Evolutionary conservation across 2,113 vertebrate species (phyloP).

Genomic region (Egretta garzetta): DNA sequence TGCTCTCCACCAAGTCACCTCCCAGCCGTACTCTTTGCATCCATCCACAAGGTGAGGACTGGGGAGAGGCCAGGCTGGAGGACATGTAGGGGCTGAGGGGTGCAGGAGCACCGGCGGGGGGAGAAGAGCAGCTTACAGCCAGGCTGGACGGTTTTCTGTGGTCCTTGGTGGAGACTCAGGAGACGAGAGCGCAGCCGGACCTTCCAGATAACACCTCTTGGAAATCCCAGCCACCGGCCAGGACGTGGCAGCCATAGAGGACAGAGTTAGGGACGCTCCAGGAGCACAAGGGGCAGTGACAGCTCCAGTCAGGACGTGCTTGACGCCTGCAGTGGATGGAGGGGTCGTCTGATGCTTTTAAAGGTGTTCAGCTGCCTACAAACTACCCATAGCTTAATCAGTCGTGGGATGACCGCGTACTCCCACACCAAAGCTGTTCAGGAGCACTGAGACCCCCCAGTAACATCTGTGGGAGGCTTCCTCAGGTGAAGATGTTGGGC

Average conservation of each 20-base stretch:
- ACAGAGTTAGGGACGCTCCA: neutral
- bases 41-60: neutral
- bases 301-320: neutral
- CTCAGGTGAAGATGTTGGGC: neutral
- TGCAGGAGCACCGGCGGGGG: rapidly evolving
- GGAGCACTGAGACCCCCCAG: neutral
- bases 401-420: neutral
- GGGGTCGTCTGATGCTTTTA: neutral
- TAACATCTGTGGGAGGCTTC: neutral
- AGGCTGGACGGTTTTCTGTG: neutral
- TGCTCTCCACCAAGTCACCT: neutral
- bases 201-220: neutral
- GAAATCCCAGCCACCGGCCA: neutral
- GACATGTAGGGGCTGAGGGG: neutral
- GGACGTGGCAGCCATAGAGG: neutral
- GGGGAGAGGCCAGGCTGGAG: neutral
- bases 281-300: rapidly evolving
- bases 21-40: neutral
- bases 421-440: neutral
- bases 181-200: neutral
- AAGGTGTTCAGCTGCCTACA: neutral
- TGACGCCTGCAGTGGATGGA: neutral
- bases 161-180: neutral
- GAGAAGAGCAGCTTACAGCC: neutral
- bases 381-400: neutral